Evolutionary conservation across 2,113 vertebrate species (phyloP).

Genomic region (Ursus arctos): DNA sequence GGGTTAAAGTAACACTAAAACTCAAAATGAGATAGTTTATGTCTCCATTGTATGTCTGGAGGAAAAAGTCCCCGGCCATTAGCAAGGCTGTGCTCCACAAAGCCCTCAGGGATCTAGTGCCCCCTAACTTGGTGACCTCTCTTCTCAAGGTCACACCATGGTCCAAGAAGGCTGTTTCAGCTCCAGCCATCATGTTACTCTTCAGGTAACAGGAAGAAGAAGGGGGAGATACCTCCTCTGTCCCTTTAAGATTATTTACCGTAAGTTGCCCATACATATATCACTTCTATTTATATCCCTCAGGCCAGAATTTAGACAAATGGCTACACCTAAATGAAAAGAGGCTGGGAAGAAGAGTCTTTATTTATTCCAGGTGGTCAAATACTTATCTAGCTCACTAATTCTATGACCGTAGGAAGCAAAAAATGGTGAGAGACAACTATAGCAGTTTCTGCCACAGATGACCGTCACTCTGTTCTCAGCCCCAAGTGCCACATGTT

Average conservation of each 20-base stretch:
- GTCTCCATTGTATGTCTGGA: constrained; percentile 53
- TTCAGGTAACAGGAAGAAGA: background rate
- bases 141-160: background rate
- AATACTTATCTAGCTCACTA: background rate
- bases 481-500: background rate
- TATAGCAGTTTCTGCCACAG: background rate
- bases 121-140: background rate
- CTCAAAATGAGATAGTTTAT: constrained; percentile 30
- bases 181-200: background rate
- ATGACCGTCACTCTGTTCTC: background rate
- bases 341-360: background rate
- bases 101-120: background rate
- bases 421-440: background rate
- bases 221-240: no score
- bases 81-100: background rate
- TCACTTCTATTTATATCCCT: background rate
- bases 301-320: background rate
- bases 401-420: background rate
- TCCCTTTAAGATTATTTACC: background rate
- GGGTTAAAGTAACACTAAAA: constrained; percentile 37
- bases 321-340: background rate
- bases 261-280: background rate
- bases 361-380: background rate
- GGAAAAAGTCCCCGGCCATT: background rate
- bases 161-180: background rate